These are phyloP conservation scores for Cyprinodon variegatus DNA, from an alignment of 2,113 vertebrate species.

Conservation along the genomic window DNA sequence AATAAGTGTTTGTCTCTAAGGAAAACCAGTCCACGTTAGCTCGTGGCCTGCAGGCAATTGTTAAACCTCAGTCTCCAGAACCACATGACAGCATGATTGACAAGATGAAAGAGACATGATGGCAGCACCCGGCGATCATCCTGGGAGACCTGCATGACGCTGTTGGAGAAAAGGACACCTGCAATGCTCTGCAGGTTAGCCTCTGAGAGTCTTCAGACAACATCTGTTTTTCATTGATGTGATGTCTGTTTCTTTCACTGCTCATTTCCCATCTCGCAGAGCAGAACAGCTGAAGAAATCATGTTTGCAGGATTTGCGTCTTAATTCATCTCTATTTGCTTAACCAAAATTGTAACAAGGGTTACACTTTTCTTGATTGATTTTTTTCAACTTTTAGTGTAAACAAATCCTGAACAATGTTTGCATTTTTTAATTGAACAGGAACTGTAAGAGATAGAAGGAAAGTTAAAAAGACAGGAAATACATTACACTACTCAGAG, in stretches of 20 bases:
- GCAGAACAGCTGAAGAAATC: not conserved
- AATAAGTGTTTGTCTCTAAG: not conserved
- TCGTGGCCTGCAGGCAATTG: conserved; percentile 2
- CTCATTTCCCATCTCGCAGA: not conserved
- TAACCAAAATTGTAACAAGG: not conserved
- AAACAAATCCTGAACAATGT: not conserved
- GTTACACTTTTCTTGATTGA: not conserved
- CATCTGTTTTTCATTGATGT: not conserved
- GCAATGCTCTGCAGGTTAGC: not conserved
- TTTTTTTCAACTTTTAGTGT: not conserved
- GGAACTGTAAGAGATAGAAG: not conserved
- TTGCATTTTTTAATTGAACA: not conserved
- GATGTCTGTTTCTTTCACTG: not conserved
- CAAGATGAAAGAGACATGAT: conserved; percentile 29
- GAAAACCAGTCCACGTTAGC: conserved; percentile 5
- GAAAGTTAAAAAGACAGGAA: not conserved
- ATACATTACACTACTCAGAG: not conserved
- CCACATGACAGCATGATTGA: conserved; percentile 38
- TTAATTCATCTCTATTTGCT: not conserved
- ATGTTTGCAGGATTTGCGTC: not conserved
- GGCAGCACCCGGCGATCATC: conserved; percentile 38
- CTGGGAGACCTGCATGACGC: conserved; percentile 13
- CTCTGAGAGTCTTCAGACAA: not conserved
- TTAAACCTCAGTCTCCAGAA: conserved; percentile 19
- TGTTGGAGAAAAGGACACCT: conserved; percentile 25